Percentiles rank a stretch among this genome's conserved stretches.
phyloP scores from a whole-genome alignment of 2,797 vertebrate species.

The Myotis daubentonii region DNA sequence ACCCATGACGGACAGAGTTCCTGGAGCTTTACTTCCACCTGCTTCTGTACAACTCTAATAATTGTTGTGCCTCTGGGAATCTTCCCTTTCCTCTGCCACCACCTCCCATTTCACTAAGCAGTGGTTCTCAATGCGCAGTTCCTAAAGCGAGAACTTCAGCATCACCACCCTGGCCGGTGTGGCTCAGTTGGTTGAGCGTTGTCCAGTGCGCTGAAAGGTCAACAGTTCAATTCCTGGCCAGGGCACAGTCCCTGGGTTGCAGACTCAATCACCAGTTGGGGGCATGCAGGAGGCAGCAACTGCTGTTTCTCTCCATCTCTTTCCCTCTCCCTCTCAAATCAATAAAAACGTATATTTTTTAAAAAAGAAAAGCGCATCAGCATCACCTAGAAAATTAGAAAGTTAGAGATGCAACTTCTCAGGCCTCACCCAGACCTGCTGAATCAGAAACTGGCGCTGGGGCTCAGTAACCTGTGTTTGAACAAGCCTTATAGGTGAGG shows the following conservation, averaged over 20 bases:
- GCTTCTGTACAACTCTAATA: neutral
- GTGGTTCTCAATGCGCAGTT: neutral
- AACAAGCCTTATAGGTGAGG: neutral
- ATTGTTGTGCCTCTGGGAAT: neutral
- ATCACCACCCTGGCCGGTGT: neutral
- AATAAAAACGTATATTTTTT: neutral
- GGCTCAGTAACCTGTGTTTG: neutral
- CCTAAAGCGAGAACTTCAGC: neutral
- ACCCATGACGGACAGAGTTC: neutral
- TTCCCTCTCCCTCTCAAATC: neutral
- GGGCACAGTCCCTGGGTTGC: neutral
- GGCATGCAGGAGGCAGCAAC: neutral
- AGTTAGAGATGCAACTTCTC: neutral
- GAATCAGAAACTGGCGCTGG: neutral
- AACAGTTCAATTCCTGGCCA: neutral
- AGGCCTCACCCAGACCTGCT: neutral
- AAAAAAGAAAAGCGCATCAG: neutral
- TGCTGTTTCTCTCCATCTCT: neutral
- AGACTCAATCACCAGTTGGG: neutral
- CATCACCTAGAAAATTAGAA: neutral
- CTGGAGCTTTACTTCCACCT: neutral
- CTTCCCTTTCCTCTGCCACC: neutral
- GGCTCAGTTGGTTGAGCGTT: neutral
- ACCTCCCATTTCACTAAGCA: neutral
- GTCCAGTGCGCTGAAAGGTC: neutral